These are phyloP conservation scores for Gallinago paraguaiae DNA, from an alignment of 2,113 vertebrate genomes.

Conservation along the genomic window DNA sequence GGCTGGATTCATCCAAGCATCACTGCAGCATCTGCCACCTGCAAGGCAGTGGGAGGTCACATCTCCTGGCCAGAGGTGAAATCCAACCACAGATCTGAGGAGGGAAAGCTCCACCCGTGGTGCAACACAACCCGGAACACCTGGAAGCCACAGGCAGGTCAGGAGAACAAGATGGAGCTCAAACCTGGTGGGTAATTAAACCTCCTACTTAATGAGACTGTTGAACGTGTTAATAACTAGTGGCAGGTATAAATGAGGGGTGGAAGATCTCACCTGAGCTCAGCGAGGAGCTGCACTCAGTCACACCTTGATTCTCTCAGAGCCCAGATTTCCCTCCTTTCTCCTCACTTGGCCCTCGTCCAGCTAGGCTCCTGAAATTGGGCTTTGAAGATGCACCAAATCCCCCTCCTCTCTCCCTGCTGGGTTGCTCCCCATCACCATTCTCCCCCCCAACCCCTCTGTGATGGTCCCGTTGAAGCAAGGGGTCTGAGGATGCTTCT, in stretches of 20 bases:
- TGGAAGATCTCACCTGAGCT: background rate
- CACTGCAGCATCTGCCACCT: background rate
- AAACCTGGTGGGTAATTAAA: slow-evolving; percentile 33
- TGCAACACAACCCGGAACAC: background rate
- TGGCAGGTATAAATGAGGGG: background rate
- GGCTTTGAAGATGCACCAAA: background rate
- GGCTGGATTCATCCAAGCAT: background rate
- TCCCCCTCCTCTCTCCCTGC: background rate
- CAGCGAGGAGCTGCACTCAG: background rate
- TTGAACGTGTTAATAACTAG: slow-evolving; percentile 10
- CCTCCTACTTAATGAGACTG: background rate
- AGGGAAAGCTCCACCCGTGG: background rate
- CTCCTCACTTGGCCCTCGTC: background rate
- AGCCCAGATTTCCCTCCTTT: background rate
- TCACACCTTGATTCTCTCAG: background rate
- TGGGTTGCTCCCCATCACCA: background rate
- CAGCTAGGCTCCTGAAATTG: background rate
- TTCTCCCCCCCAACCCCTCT: background rate
- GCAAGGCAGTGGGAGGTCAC: background rate
- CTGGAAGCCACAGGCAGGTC: background rate
- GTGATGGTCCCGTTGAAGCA: background rate
- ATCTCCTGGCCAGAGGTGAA: background rate
- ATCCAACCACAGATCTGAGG: background rate
- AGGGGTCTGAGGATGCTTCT: background rate
- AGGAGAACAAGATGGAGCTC: background rate